A percentile compares a stretch with the other conserved stretches of the same genome.
Evolutionary conservation across 2,888 invertebrate species (phyloP).

Genomic region (Litoditis marina): DNA sequence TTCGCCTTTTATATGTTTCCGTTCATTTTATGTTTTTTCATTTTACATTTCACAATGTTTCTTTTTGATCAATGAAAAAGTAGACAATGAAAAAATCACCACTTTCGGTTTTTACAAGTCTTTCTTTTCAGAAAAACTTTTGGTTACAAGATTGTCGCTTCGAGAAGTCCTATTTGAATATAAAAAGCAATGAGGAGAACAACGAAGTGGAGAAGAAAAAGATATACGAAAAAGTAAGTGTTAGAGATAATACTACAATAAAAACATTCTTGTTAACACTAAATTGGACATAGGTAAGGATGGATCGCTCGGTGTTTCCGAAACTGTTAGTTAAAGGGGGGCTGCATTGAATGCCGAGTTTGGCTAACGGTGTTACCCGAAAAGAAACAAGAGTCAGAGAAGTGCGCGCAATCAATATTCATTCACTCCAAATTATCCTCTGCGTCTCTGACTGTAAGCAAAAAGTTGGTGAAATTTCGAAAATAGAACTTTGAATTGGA

Average conservation of each 20-base stretch:
- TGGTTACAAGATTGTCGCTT: constrained; percentile 67
- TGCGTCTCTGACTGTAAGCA: too few species aligned
- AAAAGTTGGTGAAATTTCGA: too few species aligned
- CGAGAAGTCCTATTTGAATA: constrained; percentile 62
- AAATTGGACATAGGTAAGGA: not conserved
- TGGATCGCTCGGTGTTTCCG: too few species aligned
- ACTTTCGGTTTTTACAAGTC: not conserved
- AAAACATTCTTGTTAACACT: not conserved
- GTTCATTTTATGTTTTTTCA: not conserved
- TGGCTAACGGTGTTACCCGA: too few species aligned
- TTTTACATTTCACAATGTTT: not conserved
- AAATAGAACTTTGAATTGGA: too few species aligned
- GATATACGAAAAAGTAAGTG: constrained; percentile 34
- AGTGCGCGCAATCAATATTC: too few species aligned
- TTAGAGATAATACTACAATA: not conserved
- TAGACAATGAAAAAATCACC: too few species aligned
- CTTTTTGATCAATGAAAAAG: not conserved
- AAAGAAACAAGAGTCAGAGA: too few species aligned
- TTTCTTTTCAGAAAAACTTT: constrained; percentile 63
- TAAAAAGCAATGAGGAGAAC: constrained; percentile 58
- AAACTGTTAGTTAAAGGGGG: too few species aligned
- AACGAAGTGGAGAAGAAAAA: constrained; percentile 38
- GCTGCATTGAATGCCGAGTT: too few species aligned
- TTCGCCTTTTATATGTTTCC: not conserved
- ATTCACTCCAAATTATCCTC: too few species aligned